A percentile compares a stretch with the other conserved stretches of the same genome.
Evolutionary conservation across 2,797 vertebrate species (phyloP).

Genomic region (Tangara arthus): DNA sequence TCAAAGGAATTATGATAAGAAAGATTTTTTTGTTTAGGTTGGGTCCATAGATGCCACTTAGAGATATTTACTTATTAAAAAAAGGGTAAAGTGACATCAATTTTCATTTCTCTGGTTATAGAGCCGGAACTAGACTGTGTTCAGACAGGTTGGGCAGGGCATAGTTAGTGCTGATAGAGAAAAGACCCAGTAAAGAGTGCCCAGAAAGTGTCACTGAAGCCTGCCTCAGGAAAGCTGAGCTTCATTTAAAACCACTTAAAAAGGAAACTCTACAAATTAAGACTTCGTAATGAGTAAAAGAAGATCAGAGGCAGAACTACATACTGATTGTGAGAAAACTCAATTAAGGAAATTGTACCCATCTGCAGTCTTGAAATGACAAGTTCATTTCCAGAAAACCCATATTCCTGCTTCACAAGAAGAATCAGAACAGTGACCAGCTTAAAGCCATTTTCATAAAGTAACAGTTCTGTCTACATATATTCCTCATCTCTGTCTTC

Average conservation of each 20-base stretch:
- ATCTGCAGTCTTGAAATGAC: not conserved
- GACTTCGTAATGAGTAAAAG: not conserved
- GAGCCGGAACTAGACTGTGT: not conserved
- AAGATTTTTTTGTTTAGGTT: not conserved
- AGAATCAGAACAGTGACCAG: not conserved
- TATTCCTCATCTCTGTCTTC: not conserved
- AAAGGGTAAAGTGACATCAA: not conserved
- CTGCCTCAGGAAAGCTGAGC: not conserved
- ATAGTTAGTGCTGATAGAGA: slow-evolving; percentile 1
- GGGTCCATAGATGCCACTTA: not conserved
- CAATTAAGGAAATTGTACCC: slow-evolving; percentile 28
- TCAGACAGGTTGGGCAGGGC: not conserved
- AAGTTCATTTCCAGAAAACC: not conserved
- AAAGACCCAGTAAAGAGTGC: not conserved
- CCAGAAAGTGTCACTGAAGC: not conserved
- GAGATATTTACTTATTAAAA: not conserved
- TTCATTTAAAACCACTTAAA: slow-evolving; percentile 41
- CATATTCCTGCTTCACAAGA: not conserved
- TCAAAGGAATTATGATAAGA: not conserved
- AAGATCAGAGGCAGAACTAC: slow-evolving; percentile 8
- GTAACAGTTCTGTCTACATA: not conserved
- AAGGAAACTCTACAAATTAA: slow-evolving; percentile 35
- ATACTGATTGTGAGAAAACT: not conserved
- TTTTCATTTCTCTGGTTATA: not conserved
- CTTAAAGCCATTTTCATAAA: not conserved